These are phyloP conservation scores for Echinarachnius parma DNA, from an alignment of 53 echinoderm and acorn worm species.

Conservation along the genomic window DNA sequence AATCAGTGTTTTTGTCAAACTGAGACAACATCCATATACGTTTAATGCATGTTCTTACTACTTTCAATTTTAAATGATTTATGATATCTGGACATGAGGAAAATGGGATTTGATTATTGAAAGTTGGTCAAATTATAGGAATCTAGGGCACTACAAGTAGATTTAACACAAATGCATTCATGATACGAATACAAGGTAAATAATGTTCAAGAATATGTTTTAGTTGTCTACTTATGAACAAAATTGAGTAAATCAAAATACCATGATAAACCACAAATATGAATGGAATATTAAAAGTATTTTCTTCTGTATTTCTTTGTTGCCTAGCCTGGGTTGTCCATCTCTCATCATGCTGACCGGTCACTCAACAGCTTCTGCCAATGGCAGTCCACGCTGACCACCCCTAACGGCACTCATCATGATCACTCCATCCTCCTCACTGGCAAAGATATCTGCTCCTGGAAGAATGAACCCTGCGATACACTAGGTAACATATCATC, in stretches of 20 bases:
- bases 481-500: slow-evolving; percentile 77
- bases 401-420: slow-evolving; percentile 87
- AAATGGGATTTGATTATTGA: too few relatives aligned
- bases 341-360: slow-evolving; percentile 94
- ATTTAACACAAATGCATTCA: too few relatives aligned
- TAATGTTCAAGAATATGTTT: neutral
- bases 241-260: neutral
- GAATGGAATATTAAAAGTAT: neutral
- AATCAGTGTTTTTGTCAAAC: too few relatives aligned
- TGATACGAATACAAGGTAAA: too few relatives aligned
- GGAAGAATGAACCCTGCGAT: slow-evolving; percentile 99
- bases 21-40: too few relatives aligned
- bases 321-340: slow-evolving; percentile 81
- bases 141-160: too few relatives aligned
- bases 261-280: neutral
- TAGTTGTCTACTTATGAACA: too few relatives aligned
- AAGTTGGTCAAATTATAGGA: too few relatives aligned
- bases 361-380: slow-evolving; percentile 98
- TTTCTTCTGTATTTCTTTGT: slow-evolving; percentile 8
- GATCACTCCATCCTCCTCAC: slow-evolving; percentile 96
- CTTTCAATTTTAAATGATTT: too few relatives aligned
- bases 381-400: slow-evolving; percentile 92
- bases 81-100: too few relatives aligned
- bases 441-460: slow-evolving; percentile 97
- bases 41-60: too few relatives aligned